Evolutionary conservation across 1,140 invertebrate genomes (phyloP), one percentile per base, ranked within the genome.

Genomic region (Drosophila fuyamai): DNA sequence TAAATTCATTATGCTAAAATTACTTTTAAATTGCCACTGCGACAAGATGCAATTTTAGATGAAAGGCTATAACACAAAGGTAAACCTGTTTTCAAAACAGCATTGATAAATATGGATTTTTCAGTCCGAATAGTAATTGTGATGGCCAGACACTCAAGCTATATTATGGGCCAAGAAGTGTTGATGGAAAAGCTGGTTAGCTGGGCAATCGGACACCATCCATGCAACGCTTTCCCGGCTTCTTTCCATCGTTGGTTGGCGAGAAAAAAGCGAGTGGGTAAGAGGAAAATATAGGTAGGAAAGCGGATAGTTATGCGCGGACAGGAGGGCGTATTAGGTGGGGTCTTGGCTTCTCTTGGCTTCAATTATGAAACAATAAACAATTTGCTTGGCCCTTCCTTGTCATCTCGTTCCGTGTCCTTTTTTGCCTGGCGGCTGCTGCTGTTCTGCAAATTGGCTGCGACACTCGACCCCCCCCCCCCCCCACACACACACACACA

Each of bases 341-440:
- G 13, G 48, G n/a, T 51, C 48, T 27, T 51, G 48, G 29, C 48
- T 35, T 32, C 79, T 44, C 54, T 68, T 67, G 62, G 48, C 68
- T 65, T 83, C 80, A 70, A 79, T 79, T 82, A 83, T 79, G 76
- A 76, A 66, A 80, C 80, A 79, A 83, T 84, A 60, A 76, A 84
- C 70, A 84, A 76, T 83, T 82, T 84, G 66, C 82, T 58, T 72
- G 54, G 29, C 5, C 38, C 32, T 35, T 35, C 27, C 14, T n/a
- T 29, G 40, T 55, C 47, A 53, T 55, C 54, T 27, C 8, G 23
- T 16, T 41, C 4, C 43, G 16, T 23, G 29, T 63, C 7, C 35
- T 68, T 67, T 14, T 53, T 18, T 61, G 57, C n/a, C 59, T 29
- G 6, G 8, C 44, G 55, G 35, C 56, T 60, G 56, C 43, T 55